Evolutionary conservation across 2,888 invertebrate species (phyloP).

Genomic region (Microdon myrmicae): DNA sequence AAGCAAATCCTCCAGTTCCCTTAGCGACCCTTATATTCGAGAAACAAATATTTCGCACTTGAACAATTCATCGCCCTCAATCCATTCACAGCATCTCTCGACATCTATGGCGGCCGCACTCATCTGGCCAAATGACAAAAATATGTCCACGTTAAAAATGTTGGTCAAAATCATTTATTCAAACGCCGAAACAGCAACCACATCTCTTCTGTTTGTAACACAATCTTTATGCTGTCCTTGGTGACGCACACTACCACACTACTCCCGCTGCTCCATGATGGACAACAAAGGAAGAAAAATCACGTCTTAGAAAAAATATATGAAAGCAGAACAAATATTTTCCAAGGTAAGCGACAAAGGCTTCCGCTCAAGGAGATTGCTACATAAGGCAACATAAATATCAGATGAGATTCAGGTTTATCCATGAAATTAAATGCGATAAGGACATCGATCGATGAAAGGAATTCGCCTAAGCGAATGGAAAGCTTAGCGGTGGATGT

Average conservation of each 20-base stretch:
- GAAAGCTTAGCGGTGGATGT: no score
- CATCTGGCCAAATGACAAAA: slow-evolving; percentile 35
- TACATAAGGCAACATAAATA: no score
- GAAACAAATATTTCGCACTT: slow-evolving; percentile 47
- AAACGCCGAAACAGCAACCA: slow-evolving; percentile 8
- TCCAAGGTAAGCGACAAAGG: slow-evolving; percentile 40
- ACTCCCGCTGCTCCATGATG: no score
- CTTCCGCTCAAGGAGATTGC: background rate
- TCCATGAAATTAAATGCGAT: no score
- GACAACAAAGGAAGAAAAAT: slow-evolving; percentile 21
- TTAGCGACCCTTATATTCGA: slow-evolving; percentile 40
- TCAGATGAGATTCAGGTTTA: no score
- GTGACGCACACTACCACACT: no score
- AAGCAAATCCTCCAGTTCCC: slow-evolving; percentile 21
- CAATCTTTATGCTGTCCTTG: no score
- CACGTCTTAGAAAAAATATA: slow-evolving; percentile 21
- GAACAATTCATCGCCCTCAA: slow-evolving; percentile 49
- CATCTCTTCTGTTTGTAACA: background rate
- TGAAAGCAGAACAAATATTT: slow-evolving; percentile 22
- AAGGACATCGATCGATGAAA: no score
- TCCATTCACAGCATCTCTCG: slow-evolving; percentile 15
- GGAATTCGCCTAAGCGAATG: no score
- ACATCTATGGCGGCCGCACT: slow-evolving; percentile 4
- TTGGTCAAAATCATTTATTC: slow-evolving; percentile 42
- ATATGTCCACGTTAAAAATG: slow-evolving; percentile 48